Evolutionary conservation across 2,797 vertebrate genomes (phyloP).

Genomic region (Bradypodion ventrale): DNA sequence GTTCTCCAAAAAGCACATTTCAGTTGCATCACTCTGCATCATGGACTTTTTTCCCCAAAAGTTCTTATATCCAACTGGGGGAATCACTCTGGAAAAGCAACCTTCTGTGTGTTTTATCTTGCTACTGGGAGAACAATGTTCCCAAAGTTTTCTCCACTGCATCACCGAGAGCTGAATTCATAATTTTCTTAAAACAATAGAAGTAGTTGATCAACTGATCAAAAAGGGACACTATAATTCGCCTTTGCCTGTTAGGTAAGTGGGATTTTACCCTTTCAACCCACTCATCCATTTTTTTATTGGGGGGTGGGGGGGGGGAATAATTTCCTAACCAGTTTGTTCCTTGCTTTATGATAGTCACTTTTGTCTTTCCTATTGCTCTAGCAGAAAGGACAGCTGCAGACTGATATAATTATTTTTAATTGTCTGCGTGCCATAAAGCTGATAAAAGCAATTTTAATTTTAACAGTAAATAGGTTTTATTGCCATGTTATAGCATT

Average conservation of each 20-base stretch:
- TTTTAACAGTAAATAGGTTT: slow-evolving; percentile 79
- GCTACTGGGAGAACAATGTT: not conserved
- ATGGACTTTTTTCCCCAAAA: not conserved
- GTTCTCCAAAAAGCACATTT: not conserved
- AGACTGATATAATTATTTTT: slow-evolving; percentile 69
- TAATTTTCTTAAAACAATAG: not conserved
- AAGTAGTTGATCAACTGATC: not conserved
- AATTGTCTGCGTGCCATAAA: slow-evolving; percentile 73
- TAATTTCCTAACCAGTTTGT: not conserved
- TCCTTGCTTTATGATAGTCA: not conserved
- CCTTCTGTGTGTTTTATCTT: not conserved
- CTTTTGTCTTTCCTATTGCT: slow-evolving; percentile 43
- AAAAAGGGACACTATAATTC: too few species aligned
- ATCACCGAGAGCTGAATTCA: not conserved
- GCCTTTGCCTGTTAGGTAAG: not conserved
- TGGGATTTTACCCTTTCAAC: not conserved
- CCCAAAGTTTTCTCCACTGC: not conserved
- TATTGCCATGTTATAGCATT: slow-evolving; percentile 69
- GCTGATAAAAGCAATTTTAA: slow-evolving; percentile 76
- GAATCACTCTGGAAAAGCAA: not conserved
- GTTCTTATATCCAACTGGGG: not conserved
- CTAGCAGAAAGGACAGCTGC: slow-evolving; percentile 56
- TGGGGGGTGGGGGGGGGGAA: not conserved
- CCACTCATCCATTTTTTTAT: not conserved
- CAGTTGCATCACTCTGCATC: not conserved